These are phyloP conservation scores for Lepidostoma basale DNA, from an alignment of 1,140 invertebrate species.

Conservation along the genomic window DNA sequence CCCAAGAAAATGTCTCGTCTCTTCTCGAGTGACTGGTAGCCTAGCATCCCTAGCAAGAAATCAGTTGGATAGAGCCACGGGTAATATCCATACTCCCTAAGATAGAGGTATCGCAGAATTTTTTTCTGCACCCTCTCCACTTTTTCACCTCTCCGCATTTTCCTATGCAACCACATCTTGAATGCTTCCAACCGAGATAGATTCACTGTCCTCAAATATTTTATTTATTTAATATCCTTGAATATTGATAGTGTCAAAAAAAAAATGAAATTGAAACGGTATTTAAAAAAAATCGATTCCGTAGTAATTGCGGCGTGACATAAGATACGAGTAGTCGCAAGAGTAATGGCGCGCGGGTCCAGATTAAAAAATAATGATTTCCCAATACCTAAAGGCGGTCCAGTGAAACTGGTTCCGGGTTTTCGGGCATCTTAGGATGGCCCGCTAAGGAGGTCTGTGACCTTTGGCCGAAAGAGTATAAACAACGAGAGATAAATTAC, in stretches of 20 bases:
- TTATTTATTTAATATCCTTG: background rate
- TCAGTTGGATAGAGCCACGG: too few species aligned
- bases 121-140: too few species aligned
- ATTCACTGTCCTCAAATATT: too few species aligned
- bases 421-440: background rate
- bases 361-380: slow-evolving; percentile 11
- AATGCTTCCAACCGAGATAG: too few species aligned
- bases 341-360: background rate
- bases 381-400: slow-evolving; percentile 4
- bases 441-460: slow-evolving; percentile 32
- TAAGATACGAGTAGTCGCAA: background rate
- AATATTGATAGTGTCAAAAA: background rate
- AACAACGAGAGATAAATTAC: slow-evolving; percentile 33
- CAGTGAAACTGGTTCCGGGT: background rate
- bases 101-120: too few species aligned
- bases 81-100: too few species aligned
- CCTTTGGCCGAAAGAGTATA: slow-evolving; percentile 35
- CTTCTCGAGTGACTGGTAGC: too few species aligned
- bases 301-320: background rate
- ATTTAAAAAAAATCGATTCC: background rate
- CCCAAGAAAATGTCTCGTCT: too few species aligned
- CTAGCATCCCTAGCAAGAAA: too few species aligned
- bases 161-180: too few species aligned
- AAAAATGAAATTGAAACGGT: background rate
- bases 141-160: too few species aligned